phyloP scores from a whole-genome alignment of 92 coral and sea anemone species.

The Meandrina meandrites region DNA sequence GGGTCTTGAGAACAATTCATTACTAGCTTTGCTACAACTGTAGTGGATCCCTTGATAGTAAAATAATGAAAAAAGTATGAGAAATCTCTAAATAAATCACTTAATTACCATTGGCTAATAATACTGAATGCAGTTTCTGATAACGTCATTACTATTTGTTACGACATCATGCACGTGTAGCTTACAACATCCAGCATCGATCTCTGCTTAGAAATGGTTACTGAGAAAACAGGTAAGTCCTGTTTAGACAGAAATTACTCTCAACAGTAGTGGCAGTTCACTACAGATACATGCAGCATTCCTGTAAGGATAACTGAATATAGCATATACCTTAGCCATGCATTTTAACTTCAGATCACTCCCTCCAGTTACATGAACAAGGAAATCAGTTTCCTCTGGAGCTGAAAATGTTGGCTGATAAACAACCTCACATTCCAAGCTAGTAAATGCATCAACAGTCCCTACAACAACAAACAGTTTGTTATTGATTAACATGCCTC shows the following conservation, averaged over 20 bases:
- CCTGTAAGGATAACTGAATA: background rate
- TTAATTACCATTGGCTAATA: background rate
- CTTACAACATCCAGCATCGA: background rate
- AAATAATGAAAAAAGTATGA: background rate
- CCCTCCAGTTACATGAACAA: slow-evolving; percentile 90
- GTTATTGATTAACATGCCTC: background rate
- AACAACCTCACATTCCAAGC: slow-evolving; percentile 90
- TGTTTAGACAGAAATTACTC: background rate
- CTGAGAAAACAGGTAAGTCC: background rate
- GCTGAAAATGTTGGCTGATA: slow-evolving; percentile 92
- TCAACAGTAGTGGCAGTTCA: background rate
- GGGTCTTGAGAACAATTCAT: background rate
- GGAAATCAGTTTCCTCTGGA: slow-evolving; percentile 74
- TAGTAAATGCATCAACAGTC: slow-evolving; percentile 91
- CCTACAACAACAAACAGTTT: slow-evolving; percentile 49
- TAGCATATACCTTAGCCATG: slow-evolving; percentile 67
- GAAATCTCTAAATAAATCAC: background rate
- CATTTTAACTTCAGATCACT: slow-evolving; percentile 72
- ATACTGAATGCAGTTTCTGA: too few species aligned
- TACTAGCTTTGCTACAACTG: background rate
- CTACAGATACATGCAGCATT: background rate
- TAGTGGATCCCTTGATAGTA: background rate
- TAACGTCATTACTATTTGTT: too few species aligned
- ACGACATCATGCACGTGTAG: background rate
- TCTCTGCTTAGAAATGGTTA: background rate